These are phyloP conservation scores for Cynopterus brachyotis DNA, from an alignment of 2,113 vertebrate species.

Conservation along the genomic window DNA sequence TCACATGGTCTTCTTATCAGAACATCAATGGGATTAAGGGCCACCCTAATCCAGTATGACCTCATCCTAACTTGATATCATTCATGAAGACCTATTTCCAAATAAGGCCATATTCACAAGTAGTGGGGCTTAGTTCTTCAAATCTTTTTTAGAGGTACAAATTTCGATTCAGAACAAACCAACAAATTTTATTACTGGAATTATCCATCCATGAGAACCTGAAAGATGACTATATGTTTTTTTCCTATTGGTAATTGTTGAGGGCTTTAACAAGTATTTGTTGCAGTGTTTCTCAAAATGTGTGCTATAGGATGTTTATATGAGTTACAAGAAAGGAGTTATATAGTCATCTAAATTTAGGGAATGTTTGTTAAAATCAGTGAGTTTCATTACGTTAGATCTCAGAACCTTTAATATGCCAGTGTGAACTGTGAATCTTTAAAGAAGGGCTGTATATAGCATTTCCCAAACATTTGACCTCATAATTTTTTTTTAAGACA, in stretches of 20 bases:
- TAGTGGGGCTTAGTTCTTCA: neutral
- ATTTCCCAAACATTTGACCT: neutral
- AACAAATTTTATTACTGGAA: conserved; percentile 19
- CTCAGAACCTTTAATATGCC: neutral
- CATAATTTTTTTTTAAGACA: neutral
- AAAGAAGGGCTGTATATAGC: neutral
- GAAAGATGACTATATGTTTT: neutral
- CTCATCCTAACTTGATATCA: conserved; percentile 10
- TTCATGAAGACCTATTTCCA: neutral
- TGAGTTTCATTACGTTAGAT: neutral
- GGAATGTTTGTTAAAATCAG: conserved; percentile 24
- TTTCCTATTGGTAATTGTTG: neutral
- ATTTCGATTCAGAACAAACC: neutral
- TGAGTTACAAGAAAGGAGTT: neutral
- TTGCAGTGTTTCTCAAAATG: neutral
- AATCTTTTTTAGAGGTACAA: neutral
- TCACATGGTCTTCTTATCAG: neutral
- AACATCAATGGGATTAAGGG: neutral
- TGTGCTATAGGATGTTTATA: neutral
- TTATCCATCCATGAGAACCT: neutral
- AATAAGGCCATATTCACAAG: neutral
- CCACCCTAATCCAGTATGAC: neutral
- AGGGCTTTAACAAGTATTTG: neutral
- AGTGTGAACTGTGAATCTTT: neutral
- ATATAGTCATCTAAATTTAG: neutral